Conservation (phyloP, 2,113 vertebrate species). For the Pheucticus melanocephalus region DNA sequence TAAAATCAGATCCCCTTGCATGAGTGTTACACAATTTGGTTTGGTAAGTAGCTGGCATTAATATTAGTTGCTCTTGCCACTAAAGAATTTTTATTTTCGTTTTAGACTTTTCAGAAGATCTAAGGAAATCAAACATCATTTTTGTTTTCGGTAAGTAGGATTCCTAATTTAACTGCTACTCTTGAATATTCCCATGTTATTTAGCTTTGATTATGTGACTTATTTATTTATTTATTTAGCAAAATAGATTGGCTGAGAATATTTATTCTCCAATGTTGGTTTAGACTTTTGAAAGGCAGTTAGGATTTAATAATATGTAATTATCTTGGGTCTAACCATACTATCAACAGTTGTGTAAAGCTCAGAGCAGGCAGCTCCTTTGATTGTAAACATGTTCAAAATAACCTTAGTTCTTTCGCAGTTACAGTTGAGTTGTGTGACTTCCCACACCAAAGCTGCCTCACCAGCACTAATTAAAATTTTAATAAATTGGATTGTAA, state of each 20-base stretch:
- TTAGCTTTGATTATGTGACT: background rate
- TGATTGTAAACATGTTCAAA: background rate
- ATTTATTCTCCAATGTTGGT: background rate
- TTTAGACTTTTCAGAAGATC: constrained; percentile 78
- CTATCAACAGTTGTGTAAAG: background rate
- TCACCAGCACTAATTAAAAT: background rate
- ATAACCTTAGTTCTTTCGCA: background rate
- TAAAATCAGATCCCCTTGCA: background rate
- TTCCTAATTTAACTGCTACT: background rate
- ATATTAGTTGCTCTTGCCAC: background rate
- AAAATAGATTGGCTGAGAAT: background rate
- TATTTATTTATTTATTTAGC: background rate
- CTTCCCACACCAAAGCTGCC: background rate
- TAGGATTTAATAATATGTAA: background rate
- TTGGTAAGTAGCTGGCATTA: background rate
- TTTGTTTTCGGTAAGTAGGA: constrained; percentile 88
- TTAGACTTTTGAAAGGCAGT: background rate
- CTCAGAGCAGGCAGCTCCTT: background rate
- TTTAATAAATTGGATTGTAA: background rate
- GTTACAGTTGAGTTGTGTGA: background rate
- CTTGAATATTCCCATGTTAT: background rate
- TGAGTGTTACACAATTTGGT: background rate
- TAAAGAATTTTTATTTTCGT: constrained; percentile 50
- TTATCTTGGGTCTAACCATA: background rate
- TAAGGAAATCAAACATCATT: constrained; percentile 88